A percentile compares a stretch with the other conserved stretches of the same genome.
These are phyloP conservation scores for Acanthaster planci DNA, from an alignment of 35 echinoderm and acorn worm species.

Conservation along the genomic window DNA sequence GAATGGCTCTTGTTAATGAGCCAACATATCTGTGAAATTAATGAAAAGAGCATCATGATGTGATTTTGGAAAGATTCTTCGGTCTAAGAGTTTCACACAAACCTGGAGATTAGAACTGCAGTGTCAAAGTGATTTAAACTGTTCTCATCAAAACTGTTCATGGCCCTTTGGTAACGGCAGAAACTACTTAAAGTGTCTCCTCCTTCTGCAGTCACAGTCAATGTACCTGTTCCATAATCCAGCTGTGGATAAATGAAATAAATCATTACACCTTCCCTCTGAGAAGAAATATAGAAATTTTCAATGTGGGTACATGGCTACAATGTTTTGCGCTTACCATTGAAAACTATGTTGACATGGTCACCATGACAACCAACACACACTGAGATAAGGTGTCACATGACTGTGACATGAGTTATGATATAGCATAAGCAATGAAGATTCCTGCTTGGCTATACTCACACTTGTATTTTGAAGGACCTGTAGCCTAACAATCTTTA, in stretches of 20 bases:
- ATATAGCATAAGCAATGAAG: too few relatives aligned
- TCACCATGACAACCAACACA: too few relatives aligned
- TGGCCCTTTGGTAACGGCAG: neutral
- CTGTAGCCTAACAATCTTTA: neutral
- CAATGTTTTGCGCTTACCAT: too few relatives aligned
- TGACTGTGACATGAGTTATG: too few relatives aligned
- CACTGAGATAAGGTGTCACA: too few relatives aligned
- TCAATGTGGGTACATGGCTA: too few relatives aligned
- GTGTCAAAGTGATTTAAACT: neutral
- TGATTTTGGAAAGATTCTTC: neutral
- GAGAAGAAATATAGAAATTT: too few relatives aligned
- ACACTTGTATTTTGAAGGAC: neutral
- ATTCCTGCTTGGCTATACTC: neutral
- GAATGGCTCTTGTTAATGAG: too few relatives aligned
- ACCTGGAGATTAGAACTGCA: constrained; percentile 4
- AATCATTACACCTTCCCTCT: too few relatives aligned
- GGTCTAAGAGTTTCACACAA: neutral
- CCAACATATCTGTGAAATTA: too few relatives aligned
- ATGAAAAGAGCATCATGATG: too few relatives aligned
- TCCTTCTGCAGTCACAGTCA: neutral
- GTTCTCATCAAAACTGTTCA: neutral
- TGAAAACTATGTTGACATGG: too few relatives aligned
- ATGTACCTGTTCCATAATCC: neutral
- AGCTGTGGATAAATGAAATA: neutral
- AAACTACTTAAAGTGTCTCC: neutral